These are phyloP conservation scores for Chaetura pelagica DNA, from an alignment of 2,113 vertebrate species.

Conservation along the genomic window DNA sequence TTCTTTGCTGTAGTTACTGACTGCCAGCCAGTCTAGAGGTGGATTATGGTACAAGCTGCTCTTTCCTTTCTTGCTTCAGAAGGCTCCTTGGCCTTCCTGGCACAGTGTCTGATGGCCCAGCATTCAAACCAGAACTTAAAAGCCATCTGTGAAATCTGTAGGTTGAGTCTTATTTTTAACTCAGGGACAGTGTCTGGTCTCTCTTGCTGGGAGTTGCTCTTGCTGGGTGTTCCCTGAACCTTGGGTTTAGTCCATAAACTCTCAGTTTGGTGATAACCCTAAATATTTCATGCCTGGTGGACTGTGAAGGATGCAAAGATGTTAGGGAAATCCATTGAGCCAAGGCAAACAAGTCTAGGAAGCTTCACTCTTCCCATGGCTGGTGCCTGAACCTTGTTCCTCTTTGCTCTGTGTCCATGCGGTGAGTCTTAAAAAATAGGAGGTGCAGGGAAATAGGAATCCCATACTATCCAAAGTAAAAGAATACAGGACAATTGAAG, in stretches of 20 bases:
- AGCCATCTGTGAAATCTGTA: background rate
- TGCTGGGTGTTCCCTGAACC: constrained; percentile 32
- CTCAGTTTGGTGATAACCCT: constrained; percentile 15
- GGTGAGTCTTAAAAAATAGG: background rate
- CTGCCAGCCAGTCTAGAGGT: background rate
- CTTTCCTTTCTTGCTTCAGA: background rate
- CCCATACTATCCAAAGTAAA: background rate
- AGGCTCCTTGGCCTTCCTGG: background rate
- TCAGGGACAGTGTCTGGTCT: background rate
- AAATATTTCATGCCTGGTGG: background rate
- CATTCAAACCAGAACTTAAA: background rate
- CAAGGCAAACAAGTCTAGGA: background rate
- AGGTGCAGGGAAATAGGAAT: background rate
- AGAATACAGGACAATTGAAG: background rate
- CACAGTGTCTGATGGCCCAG: accelerated
- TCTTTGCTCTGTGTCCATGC: background rate
- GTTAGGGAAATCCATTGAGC: background rate
- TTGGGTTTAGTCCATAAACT: constrained; percentile 2
- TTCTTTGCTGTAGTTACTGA: background rate
- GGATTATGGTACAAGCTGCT: background rate
- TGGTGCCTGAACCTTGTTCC: background rate
- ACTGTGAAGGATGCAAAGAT: background rate
- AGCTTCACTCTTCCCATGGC: background rate
- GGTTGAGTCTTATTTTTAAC: background rate
- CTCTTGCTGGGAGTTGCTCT: background rate